Base-by-base conservation (phyloP, 2,797 vertebrate species). In the Syndactyla subalaris region DNA sequence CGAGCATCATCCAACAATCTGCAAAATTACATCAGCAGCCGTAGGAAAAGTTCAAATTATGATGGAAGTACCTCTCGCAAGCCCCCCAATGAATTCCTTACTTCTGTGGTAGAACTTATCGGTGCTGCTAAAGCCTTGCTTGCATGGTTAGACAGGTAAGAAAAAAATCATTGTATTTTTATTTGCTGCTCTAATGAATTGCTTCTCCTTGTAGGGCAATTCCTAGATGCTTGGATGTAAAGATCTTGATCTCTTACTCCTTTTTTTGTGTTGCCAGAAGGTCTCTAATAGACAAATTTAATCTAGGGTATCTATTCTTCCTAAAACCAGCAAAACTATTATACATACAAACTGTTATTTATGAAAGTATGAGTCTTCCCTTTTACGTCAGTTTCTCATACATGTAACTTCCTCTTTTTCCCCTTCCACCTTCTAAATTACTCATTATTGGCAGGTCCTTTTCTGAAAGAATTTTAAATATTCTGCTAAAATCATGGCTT, bases 101-200 rank as follows among this genome's bases (percentile, higher is more conserved):
- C 98, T 6, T 99, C 99, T 0, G 99, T 99, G 19, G 98, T 99
- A 29, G 98, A 99, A 93, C 98, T 99, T 82, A 99, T 99, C 38
- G 98, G 97, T 5, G 98, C 99, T 32, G 99, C 99, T 61, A 99
- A 99, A 97, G 98, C 98, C 73, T 98, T 99, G 96, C 97, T 99
- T 85, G 98, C 98, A 0, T 99, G 99, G 99, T 95, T 99, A 87
- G 99, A 99, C 98, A 98, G 99, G 99, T 99, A 97, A 91, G 97
- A 89, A 62, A 22, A 49, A 78, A 87, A 49, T 29, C 1, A 32
- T 79, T 46, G 4, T 73, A 9, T 82, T 68, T 79, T 66, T 45
- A 38, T 78, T 48, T 89, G 26, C 39, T 78, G 5, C 36, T 70
- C 3, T 45, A 58, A 51, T 19, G 21, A 58, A 12, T 73, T 54